Evolutionary conservation across 1,140 invertebrate species (phyloP).

Genomic region (Orchestia grillus): DNA sequence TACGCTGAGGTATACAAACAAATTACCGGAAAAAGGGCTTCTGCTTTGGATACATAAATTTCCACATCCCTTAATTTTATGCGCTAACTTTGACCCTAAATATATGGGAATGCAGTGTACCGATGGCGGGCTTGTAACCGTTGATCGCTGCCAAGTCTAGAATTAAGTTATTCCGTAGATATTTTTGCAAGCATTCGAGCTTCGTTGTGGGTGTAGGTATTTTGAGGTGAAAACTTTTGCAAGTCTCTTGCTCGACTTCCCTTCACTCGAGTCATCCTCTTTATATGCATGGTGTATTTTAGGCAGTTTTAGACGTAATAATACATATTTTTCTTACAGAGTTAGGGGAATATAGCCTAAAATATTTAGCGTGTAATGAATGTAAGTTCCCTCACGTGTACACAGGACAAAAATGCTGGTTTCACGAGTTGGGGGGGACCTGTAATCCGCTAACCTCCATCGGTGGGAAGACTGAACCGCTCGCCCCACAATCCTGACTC

Average conservation of each 20-base stretch:
- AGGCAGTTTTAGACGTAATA: neutral
- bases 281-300: neutral
- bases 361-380: neutral
- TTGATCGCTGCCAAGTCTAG: too few species aligned
- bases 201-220: neutral
- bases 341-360: neutral
- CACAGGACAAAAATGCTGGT: too few species aligned
- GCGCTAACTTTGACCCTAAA: too few species aligned
- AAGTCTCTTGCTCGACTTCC: neutral
- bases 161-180: too few species aligned
- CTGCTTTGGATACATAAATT: neutral
- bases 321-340: neutral
- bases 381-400: too few species aligned
- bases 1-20: neutral
- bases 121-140: too few species aligned
- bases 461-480: too few species aligned
- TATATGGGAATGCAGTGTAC: too few species aligned
- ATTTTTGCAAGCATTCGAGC: neutral
- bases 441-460: too few species aligned
- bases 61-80: neutral
- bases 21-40: neutral
- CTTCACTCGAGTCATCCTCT: neutral
- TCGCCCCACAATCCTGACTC: too few species aligned
- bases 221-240: neutral
- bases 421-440: too few species aligned